Conservation (phyloP, 2,797 vertebrate species). For the Danio aesculapii region DNA sequence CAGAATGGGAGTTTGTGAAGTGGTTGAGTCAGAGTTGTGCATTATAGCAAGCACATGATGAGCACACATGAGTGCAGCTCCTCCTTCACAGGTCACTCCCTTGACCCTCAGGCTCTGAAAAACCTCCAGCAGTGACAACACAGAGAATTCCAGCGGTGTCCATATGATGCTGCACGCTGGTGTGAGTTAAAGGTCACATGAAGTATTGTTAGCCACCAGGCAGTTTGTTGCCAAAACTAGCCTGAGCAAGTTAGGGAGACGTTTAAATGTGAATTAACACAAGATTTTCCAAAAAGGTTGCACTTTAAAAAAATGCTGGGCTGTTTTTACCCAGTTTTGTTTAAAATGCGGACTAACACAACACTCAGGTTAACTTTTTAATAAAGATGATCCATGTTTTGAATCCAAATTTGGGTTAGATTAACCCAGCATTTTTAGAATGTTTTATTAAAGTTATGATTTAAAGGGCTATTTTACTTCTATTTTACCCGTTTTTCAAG, state of each 20-base stretch:
- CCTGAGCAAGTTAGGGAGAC: background rate
- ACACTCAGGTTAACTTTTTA: too few relatives aligned
- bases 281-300: background rate
- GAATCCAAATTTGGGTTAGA: too few relatives aligned
- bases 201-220: background rate
- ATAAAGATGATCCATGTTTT: too few relatives aligned
- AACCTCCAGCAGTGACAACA: background rate
- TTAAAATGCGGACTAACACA: too few relatives aligned
- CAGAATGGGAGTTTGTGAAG: constrained; percentile 3
- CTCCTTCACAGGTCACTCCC: constrained; percentile 14
- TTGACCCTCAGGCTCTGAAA: constrained; percentile 24
- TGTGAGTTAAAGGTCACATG: constrained; percentile 28
- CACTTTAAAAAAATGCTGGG: too few relatives aligned
- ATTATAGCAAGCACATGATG: background rate
- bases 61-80: background rate
- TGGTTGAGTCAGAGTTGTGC: background rate
- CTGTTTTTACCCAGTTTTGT: too few relatives aligned
- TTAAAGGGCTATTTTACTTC: too few relatives aligned
- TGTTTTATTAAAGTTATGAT: too few relatives aligned
- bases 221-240: constrained; percentile 23
- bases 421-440: too few relatives aligned
- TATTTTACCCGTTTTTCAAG: too few relatives aligned
- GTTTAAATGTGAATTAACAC: background rate
- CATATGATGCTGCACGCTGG: background rate
- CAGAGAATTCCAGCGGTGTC: constrained; percentile 9